Percentiles rank a stretch among this genome's conserved stretches.
Evolutionary conservation across 2,113 vertebrate genomes (phyloP).

Genomic region (Sapajus apella): DNA sequence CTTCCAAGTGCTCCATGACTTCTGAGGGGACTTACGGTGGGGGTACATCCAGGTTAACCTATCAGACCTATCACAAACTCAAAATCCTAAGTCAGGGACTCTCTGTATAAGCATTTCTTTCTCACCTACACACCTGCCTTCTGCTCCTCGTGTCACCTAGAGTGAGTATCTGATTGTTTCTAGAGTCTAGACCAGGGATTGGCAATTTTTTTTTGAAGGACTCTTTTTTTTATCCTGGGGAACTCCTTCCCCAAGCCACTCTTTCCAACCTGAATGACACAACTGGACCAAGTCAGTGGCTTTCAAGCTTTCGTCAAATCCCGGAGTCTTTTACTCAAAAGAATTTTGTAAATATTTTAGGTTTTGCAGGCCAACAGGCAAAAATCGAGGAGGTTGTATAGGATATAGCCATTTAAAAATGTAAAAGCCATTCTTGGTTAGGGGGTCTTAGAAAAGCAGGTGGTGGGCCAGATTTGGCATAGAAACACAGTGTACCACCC

Average conservation of each 20-base stretch:
- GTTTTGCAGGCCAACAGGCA: neutral
- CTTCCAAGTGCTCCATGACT: neutral
- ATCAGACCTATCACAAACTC: neutral
- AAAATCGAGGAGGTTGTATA: neutral
- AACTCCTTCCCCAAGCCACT: neutral
- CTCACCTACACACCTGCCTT: neutral
- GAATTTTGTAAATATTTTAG: neutral
- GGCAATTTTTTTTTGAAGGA: neutral
- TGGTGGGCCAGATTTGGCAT: too few species aligned
- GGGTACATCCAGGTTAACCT: neutral
- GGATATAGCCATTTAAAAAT: neutral
- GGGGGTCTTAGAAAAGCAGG: neutral
- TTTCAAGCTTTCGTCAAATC: conserved; percentile 51
- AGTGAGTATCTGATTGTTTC: neutral
- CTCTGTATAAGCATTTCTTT: neutral
- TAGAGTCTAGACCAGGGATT: neutral
- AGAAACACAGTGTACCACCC: neutral
- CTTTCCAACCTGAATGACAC: conserved; percentile 11
- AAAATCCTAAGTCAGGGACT: neutral
- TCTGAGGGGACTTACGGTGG: neutral
- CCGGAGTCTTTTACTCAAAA: neutral
- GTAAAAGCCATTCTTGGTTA: neutral
- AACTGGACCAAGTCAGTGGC: neutral
- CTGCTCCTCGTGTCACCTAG: neutral
- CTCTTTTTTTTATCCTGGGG: conserved; percentile 38